Conservation (phyloP, 2,113 vertebrate genomes). For the Peromyscus maniculatus region DNA sequence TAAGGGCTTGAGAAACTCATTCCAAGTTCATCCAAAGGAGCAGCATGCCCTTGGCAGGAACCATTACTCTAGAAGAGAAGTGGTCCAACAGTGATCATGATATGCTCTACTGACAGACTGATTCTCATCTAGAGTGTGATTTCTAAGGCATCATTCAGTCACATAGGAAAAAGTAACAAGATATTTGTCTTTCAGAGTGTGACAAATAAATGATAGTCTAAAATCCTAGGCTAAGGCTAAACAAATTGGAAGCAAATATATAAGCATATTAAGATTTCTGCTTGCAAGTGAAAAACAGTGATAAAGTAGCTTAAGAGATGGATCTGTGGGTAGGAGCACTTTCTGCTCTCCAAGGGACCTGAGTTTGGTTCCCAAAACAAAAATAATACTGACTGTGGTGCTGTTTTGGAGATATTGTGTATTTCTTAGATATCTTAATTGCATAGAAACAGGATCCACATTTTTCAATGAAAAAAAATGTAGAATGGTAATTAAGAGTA, state of each 20-base stretch:
- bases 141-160: background rate
- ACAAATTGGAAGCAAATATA: conserved; percentile 27
- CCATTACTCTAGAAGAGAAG: background rate
- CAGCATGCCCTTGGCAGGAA: background rate
- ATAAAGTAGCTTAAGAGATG: background rate
- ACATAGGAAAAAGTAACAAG: background rate
- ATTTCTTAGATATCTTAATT: background rate
- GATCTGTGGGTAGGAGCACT: background rate
- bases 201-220: background rate
- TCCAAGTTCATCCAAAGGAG: conserved; percentile 53
- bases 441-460: background rate
- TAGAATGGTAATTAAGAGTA: background rate
- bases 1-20: conserved; percentile 28
- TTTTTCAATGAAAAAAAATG: background rate
- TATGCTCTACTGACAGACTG: background rate
- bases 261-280: background rate
- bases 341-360: background rate
- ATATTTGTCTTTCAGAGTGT: background rate
- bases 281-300: background rate
- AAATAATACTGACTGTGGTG: background rate
- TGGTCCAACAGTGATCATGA: background rate
- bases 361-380: background rate
- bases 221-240: background rate
- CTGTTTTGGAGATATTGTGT: background rate
- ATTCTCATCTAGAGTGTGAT: background rate